Base-by-base conservation (phyloP, 2,113 vertebrate genomes). In the Platysteira castanea region DNA sequence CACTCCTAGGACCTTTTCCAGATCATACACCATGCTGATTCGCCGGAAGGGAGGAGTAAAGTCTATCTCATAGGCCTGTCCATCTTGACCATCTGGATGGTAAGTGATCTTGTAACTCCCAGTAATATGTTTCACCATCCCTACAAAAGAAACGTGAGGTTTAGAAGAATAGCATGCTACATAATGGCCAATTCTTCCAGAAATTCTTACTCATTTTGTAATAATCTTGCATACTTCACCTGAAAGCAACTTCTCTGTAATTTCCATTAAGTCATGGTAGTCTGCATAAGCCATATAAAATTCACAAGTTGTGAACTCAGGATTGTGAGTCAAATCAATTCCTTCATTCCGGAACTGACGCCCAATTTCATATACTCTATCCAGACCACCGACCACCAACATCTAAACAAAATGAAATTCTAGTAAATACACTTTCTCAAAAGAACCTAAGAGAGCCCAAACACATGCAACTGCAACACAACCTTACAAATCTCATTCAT, bases 211-310 rank as follows among this genome's bases (percentile, higher is more conserved):
- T 61, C 3, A 59, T 47, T 47, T 47, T 26, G 22, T 26, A 75
- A 42, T 47, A 47, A 64, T 35, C 50, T 16, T 41, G 47, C 53
- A 73, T 61, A 90, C 50, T 16, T 96, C 75, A 99, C 99, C 99
- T 97, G 99, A 99, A 78, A 99, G 96, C 76, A 99, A 93, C 87
- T 99, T 99, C 97, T 99, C 99, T 4, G 99, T 99, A 93, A 99
- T 99, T 16, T 99, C 99, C 99, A 99, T 99, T 97, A 99, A 95
- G 95, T 99, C 99, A 2, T 98, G 70, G 96, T 99, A 99, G 96
- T 99, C 99, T 4, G 99, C 99, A 49, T 99, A 99, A 16, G 99
- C 99, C 99, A 99, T 99, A 73, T 99, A 99, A 96, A 99, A 99
- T 86, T 99, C 99, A 95, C 99, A 99, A 70, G 99, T 99, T 80